phyloP scores from a whole-genome alignment of 2,888 invertebrate species.

The Eupithecia subumbrata region DNA sequence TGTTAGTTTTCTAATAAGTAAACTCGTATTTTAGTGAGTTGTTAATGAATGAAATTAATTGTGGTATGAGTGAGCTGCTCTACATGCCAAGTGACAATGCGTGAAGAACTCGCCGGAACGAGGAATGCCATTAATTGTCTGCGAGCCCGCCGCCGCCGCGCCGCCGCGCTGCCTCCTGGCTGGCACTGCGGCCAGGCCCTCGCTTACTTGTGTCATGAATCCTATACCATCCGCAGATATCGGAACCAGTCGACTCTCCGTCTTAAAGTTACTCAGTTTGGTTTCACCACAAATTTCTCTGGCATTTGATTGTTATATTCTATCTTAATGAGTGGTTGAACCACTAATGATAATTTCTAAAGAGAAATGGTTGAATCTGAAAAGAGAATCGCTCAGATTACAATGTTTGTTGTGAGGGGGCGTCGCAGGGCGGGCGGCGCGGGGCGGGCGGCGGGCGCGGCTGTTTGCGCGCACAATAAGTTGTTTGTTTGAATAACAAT shows the following conservation, averaged over 20 bases:
- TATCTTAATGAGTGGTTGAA: neutral
- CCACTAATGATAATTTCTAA: neutral
- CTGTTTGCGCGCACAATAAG: slow-evolving; percentile 20
- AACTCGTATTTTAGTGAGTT: slow-evolving; percentile 1
- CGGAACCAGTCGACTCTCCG: no score
- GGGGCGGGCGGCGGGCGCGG: neutral
- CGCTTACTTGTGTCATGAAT: no score
- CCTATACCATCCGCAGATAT: no score
- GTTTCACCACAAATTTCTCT: neutral
- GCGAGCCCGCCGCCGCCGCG: no score
- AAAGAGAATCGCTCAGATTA: slow-evolving; percentile 10
- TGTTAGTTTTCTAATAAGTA: no score
- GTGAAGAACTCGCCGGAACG: slow-evolving; percentile 42
- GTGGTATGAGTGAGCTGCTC: neutral
- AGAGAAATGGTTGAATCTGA: slow-evolving; percentile 5
- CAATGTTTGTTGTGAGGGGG: neutral
- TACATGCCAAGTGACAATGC: slow-evolving; percentile 41
- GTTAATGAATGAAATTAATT: slow-evolving; percentile 15
- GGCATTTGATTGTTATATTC: neutral
- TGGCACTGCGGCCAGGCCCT: no score
- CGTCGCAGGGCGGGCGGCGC: neutral
- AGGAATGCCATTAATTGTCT: slow-evolving; percentile 26
- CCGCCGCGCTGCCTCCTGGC: neutral
- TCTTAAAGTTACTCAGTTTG: slow-evolving; percentile 45
- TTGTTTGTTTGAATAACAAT: slow-evolving; percentile 33